phyloP scores from a whole-genome alignment of 1,140 invertebrate species.

The Vollenhovia emeryi region DNA sequence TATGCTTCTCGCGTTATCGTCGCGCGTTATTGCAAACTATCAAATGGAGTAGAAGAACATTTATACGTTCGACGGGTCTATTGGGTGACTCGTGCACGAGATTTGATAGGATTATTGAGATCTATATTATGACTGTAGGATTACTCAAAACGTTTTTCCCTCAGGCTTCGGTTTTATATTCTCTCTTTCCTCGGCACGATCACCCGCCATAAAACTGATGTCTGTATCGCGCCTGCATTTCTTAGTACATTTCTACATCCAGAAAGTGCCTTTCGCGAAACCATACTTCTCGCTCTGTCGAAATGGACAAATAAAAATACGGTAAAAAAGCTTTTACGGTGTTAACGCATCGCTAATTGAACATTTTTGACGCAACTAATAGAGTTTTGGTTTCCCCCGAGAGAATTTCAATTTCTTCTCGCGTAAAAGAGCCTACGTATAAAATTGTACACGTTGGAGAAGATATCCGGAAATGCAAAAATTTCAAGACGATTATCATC shows the following conservation, averaged over 20 bases:
- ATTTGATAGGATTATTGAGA: conserved; percentile 5
- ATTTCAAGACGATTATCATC: not conserved
- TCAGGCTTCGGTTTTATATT: conserved; percentile 21
- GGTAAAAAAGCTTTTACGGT: not conserved
- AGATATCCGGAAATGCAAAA: not conserved
- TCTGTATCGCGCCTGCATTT: conserved; percentile 32
- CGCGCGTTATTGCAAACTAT: not conserved
- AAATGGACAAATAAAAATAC: not conserved
- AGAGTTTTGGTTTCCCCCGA: not conserved
- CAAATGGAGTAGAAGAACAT: not conserved
- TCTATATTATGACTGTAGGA: not conserved
- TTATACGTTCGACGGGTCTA: not conserved
- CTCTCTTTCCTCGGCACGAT: not conserved
- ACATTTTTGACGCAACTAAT: not conserved
- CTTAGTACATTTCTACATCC: not conserved
- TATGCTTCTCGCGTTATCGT: not conserved
- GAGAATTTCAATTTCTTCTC: not conserved
- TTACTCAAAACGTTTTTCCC: conserved; percentile 32
- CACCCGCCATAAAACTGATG: conserved; percentile 26
- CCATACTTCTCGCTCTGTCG: not conserved
- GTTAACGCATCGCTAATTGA: not conserved
- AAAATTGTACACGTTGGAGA: not conserved
- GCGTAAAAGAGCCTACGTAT: not conserved
- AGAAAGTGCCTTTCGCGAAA: conserved; percentile 4
- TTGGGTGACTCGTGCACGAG: not conserved